phyloP scores from a whole-genome alignment of 1,140 invertebrate species.

The Hyles euphorbiae region DNA sequence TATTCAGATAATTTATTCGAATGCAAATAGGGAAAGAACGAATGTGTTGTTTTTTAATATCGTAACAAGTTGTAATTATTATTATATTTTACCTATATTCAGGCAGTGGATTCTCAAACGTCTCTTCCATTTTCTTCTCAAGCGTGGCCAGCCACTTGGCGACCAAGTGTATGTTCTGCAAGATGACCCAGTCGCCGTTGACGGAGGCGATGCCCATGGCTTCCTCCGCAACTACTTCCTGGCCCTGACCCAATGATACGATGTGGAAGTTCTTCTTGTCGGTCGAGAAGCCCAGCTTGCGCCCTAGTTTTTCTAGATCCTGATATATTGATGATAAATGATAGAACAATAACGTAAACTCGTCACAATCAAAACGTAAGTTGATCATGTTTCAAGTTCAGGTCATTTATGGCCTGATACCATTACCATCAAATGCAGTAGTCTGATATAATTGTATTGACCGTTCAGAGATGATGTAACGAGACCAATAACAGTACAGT shows the following conservation, averaged over 20 bases:
- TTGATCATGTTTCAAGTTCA: too few species aligned
- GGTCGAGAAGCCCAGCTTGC: constrained; percentile 86
- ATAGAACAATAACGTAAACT: not conserved
- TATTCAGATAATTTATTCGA: too few species aligned
- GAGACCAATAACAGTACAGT: too few species aligned
- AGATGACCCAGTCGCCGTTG: constrained; percentile 94
- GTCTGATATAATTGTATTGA: too few species aligned
- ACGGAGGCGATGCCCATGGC: constrained; percentile 86
- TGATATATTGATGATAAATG: constrained; percentile 16
- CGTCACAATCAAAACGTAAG: not conserved
- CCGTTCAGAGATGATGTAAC: too few species aligned
- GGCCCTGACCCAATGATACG: constrained; percentile 95
- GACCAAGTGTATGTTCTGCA: constrained; percentile 94
- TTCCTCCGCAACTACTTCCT: constrained; percentile 92
- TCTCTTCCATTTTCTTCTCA: constrained; percentile 94
- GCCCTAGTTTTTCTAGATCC: constrained; percentile 69
- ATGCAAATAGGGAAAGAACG: too few species aligned
- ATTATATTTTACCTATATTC: constrained; percentile 76
- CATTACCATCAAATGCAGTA: too few species aligned
- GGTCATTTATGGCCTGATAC: too few species aligned
- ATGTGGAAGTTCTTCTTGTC: constrained; percentile 93
- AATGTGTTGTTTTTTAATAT: too few species aligned
- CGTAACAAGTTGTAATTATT: too few species aligned
- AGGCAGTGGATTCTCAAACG: constrained; percentile 80
- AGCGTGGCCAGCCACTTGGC: constrained; percentile 90